Evolutionary conservation across 2,797 vertebrate species (phyloP).

Genomic region (Threskiornis aethiopicus): DNA sequence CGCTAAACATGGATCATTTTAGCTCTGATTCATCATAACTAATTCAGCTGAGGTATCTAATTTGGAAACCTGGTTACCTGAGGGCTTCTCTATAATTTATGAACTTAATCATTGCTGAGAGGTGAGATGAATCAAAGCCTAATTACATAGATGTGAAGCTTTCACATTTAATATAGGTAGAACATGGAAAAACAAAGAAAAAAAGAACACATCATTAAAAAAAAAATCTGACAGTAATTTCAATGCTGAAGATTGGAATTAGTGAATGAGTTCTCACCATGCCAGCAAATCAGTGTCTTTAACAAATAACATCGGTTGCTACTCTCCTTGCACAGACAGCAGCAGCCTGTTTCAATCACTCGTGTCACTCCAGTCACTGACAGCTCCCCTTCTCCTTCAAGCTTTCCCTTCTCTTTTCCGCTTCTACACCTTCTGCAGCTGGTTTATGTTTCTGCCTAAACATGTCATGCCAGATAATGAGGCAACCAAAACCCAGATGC

Average conservation of each 20-base stretch:
- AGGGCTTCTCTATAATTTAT: conserved; percentile 41
- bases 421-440: background rate
- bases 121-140: conserved; percentile 38
- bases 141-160: conserved; percentile 21
- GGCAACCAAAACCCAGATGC: background rate
- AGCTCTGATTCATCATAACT: conserved; percentile 44
- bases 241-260: rapidly evolving
- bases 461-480: background rate
- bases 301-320: background rate
- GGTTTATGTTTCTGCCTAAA: background rate
- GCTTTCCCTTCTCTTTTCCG: background rate
- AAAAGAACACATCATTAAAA: background rate
- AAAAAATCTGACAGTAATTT: background rate
- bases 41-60: conserved; percentile 38
- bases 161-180: background rate
- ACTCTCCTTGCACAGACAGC: background rate
- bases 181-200: background rate
- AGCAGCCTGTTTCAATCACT: background rate
- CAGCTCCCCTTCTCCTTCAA: background rate
- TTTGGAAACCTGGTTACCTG: conserved; percentile 37
- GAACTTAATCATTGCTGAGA: conserved; percentile 31
- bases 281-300: background rate
- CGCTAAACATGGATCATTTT: conserved; percentile 14
- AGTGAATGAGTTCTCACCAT: background rate
- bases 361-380: background rate